Evolutionary conservation across 2,888 invertebrate species (phyloP).

Genomic region (Sarcophaga caerulescens): DNA sequence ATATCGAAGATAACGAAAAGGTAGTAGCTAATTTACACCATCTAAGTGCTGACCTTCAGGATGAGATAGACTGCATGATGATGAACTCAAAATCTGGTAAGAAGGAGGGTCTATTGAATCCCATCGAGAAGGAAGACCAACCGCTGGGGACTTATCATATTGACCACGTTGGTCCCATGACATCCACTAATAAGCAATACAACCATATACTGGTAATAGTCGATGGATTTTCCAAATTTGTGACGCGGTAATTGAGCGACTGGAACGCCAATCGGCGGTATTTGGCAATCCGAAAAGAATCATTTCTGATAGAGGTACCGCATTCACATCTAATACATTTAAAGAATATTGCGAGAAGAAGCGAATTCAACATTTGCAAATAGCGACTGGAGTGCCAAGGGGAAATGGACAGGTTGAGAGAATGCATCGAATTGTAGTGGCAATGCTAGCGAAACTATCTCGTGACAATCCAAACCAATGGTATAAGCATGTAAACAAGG

Average conservation of each 20-base stretch:
- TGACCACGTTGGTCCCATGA: slow-evolving; percentile 38
- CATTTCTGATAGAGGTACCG: neutral
- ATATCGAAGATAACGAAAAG: neutral
- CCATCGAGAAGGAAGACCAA: slow-evolving; percentile 14
- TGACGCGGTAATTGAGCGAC: too few relatives aligned
- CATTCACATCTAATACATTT: too few relatives aligned
- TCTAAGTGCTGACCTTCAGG: neutral
- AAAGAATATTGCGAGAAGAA: too few relatives aligned
- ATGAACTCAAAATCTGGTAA: slow-evolving; percentile 14
- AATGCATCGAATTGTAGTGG: too few relatives aligned
- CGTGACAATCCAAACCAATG: too few relatives aligned
- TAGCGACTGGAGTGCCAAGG: too few relatives aligned
- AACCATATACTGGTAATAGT: slow-evolving; percentile 19
- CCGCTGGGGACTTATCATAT: slow-evolving; percentile 14
- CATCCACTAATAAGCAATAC: slow-evolving; percentile 3
- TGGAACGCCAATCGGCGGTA: too few relatives aligned
- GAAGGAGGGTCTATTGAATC: slow-evolving; percentile 23
- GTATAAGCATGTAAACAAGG: too few relatives aligned
- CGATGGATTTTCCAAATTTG: slow-evolving; percentile 41
- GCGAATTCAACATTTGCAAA: too few relatives aligned
- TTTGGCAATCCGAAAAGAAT: neutral
- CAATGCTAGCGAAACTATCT: too few relatives aligned
- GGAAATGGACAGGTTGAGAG: too few relatives aligned
- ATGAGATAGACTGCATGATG: slow-evolving; percentile 1
- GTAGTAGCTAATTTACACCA: neutral